Conservation (phyloP, 2,113 vertebrate species). For the Entosphenus tridentatus region DNA sequence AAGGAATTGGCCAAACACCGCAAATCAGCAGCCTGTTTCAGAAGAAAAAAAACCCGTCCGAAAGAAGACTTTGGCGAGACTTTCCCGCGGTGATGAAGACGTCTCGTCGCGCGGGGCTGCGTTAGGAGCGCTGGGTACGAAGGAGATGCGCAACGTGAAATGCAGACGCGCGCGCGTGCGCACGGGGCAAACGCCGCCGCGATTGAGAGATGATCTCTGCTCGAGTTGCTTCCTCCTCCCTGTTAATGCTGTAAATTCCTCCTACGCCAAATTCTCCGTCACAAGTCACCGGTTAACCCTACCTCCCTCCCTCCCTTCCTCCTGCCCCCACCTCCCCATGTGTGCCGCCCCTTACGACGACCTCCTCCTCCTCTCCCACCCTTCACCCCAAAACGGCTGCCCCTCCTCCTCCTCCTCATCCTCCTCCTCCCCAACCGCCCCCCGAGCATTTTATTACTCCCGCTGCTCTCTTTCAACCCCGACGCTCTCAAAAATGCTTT, state of each 20-base stretch:
- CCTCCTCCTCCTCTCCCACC: neutral
- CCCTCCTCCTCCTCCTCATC: neutral
- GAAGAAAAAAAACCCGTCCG: too few species aligned
- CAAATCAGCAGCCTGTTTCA: too few species aligned
- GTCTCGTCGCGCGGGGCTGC: too few species aligned
- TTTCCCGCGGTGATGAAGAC: too few species aligned
- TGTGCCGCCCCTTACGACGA: neutral
- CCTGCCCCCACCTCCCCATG: neutral
- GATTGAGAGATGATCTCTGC: too few species aligned
- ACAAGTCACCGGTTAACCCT: neutral
- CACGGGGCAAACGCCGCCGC: too few species aligned
- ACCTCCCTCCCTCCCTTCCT: neutral
- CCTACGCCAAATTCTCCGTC: neutral
- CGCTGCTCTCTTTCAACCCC: neutral
- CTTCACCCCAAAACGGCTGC: neutral
- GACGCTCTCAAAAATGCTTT: neutral
- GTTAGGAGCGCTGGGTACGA: too few species aligned
- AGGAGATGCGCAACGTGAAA: too few species aligned
- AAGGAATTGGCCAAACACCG: too few species aligned
- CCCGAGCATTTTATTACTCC: neutral
- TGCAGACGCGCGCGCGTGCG: too few species aligned
- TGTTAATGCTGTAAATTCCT: neutral
- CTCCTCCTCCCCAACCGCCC: neutral
- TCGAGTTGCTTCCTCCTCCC: too few species aligned
- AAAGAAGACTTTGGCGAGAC: too few species aligned